Evolutionary conservation across 1,140 invertebrate genomes (phyloP), one percentile per base, ranked within the genome.

Genomic region (Drosophila novamexicana): DNA sequence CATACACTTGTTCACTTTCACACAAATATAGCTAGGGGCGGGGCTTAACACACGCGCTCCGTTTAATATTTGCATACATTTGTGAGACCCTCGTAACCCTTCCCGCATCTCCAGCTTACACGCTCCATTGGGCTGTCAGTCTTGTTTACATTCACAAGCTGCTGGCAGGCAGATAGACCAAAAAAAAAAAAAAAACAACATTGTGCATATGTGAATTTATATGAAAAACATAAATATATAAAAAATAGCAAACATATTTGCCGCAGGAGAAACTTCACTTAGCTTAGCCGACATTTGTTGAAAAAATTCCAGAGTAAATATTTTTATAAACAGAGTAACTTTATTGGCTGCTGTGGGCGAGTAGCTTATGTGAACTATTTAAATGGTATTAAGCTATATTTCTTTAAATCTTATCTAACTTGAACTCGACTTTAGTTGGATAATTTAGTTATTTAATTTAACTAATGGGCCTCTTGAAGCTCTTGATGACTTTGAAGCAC

Each of bases 141-240:
- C 71, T 59, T 74, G 68, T 77, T 84, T 80, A 76, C 69, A 68
- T 85, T 75, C 36, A 67, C 67, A 64, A 72, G 59, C 68, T 72
- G 56, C 62, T 53, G 57, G 7, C 37, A 32, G 65, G 50, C 42
- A 42, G 52, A 64, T 22, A 73, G 40, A 47, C 49, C 5, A 61
- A 57, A 57, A 65, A 44, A 71, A 57, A 65, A 44, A 71, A 57
- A 0, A 14, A 14, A 57, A 22, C 22, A 71, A 53, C 47, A 52
- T 58, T 14, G 36, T 36, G 29, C 50, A 68, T 54, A 57, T 49
- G 16, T 45, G 40, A 22, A 67, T 67, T 63, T 44, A 45, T 62
- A 37, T 69, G 32, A n/a, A 66, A 22, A 73, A 53, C 36, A 50
- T 32, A 34, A 45, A 53, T 44, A 42, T 32, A 57, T 29, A 16